phyloP scores from a whole-genome alignment of 2,113 vertebrate species.

The Aptenodytes forsteri region DNA sequence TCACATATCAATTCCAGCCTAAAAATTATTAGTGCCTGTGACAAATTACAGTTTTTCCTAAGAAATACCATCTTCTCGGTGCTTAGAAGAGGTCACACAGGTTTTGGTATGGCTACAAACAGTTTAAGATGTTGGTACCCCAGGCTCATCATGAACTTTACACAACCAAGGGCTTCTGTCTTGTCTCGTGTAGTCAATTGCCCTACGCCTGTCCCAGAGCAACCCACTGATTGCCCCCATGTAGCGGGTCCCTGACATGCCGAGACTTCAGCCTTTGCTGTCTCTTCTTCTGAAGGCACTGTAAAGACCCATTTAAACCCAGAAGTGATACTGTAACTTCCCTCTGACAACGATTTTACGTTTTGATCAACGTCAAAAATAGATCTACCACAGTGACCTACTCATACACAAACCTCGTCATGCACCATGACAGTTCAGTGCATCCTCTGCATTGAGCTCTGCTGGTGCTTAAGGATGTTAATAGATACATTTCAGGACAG shows the following conservation, averaged over 20 bases:
- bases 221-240: not conserved
- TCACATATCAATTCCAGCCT: not conserved
- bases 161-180: not conserved
- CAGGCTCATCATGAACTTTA: not conserved
- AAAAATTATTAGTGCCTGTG: not conserved
- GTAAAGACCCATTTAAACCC: not conserved
- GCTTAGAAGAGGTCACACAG: not conserved
- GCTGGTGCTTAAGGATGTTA: not conserved
- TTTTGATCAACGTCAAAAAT: not conserved
- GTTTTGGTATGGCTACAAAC: not conserved
- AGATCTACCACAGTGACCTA: not conserved
- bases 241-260: accelerated
- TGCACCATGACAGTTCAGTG: accelerated
- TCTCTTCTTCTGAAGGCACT: not conserved
- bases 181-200: accelerated
- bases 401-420: not conserved
- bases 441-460: accelerated
- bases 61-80: not conserved
- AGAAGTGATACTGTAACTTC: not conserved
- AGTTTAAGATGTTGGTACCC: not conserved
- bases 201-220: not conserved
- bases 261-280: not conserved
- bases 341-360: not conserved
- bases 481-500: not conserved
- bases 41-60: not conserved